Evolutionary conservation across 2,888 invertebrate species (phyloP), one percentile per base, ranked within the genome.

Genomic region (Heliothis peltigera): DNA sequence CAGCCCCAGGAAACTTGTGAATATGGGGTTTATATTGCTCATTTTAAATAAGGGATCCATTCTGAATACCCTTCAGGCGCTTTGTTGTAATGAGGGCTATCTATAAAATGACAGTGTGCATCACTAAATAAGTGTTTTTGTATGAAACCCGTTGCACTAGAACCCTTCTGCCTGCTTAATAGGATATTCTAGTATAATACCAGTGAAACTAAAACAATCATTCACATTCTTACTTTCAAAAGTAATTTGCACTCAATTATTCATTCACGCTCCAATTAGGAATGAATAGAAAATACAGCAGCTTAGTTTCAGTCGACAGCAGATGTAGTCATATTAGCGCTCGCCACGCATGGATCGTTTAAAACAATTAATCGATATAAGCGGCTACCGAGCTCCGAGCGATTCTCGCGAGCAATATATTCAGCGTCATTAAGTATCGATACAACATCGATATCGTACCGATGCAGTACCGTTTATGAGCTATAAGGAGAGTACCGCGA

Each of bases 401-500:
- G 62, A 64, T 75, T 85, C 86, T 84, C 79, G 80, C 79, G 80
- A 84, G 84, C 84, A 86, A 88, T 89, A 87, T 87, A 89, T 91
- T 90, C 87, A 90, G 80, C 85, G 81, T 88, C 84, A 87, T 89
- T 89, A 87, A 75, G 79, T 77, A 85, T 84, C 83, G 81, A 87
- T 81, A 83, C 86, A 76, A 78, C 76, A 85, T 83, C 83, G 82
- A 87, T 81, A 81, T 75, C 61, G 62, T 35, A 54, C 72, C 25
- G 53, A 65, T 59, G 56, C 77, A 44, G 52, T 66, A 75, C 87
- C 66, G 87, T 88, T 91, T 91, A 92, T 82, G 81, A 80, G 86
- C 85, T 84, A 84, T 87, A 90, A 88, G 82, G 75, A 84, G 85
- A 86, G 87, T 89, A 87, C 90, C 86, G 86, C 85, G 89, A 88